These are phyloP conservation scores for Leguminivora glycinivorella DNA, from an alignment of 1,140 invertebrate species.

Conservation along the genomic window DNA sequence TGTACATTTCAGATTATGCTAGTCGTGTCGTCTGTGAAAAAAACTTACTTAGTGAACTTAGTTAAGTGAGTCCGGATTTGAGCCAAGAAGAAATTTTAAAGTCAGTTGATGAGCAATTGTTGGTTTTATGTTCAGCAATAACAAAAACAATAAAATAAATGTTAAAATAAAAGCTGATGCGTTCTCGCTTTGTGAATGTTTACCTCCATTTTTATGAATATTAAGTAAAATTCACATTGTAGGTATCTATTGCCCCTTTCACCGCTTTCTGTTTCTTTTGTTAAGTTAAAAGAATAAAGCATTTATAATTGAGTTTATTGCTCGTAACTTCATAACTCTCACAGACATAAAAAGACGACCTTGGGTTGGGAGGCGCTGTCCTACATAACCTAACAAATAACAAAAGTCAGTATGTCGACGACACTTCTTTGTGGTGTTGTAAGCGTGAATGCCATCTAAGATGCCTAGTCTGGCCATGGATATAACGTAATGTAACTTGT, in stretches of 20 bases:
- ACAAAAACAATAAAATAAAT: no score
- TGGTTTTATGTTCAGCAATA: no score
- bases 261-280: background rate
- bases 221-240: background rate
- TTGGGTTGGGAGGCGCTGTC: slow-evolving; percentile 3
- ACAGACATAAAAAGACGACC: slow-evolving; percentile 17
- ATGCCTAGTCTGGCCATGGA: background rate
- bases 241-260: background rate
- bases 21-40: background rate
- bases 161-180: background rate
- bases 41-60: background rate
- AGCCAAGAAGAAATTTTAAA: background rate
- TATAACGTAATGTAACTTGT: slow-evolving; percentile 2
- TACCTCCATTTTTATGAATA: background rate
- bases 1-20: no score
- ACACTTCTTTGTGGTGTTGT: slow-evolving; percentile 16
- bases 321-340: background rate
- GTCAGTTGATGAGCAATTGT: no score
- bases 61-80: background rate
- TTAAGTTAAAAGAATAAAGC: background rate
- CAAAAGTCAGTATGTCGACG: slow-evolving; percentile 16
- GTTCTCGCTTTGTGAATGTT: background rate
- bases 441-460: slow-evolving; percentile 23
- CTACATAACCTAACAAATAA: slow-evolving; percentile 14
- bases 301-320: background rate